phyloP scores from a whole-genome alignment of 2,113 vertebrate species.

The Henicopernis longicauda region DNA sequence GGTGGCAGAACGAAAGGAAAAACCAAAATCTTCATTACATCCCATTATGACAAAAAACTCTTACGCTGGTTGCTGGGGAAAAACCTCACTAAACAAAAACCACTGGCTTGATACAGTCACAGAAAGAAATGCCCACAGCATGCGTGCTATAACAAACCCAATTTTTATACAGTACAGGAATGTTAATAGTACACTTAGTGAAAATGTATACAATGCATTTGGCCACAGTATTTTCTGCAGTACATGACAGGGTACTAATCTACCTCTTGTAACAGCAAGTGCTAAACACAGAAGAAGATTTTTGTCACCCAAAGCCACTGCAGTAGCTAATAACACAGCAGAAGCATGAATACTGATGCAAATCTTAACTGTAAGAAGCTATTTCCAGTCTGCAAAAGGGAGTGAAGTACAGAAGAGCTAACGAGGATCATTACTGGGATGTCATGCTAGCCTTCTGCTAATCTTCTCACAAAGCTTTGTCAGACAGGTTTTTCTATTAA shows the following conservation, averaged over 20 bases:
- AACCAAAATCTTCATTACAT: neutral
- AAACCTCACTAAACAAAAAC: neutral
- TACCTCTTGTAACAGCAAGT: neutral
- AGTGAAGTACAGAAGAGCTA: neutral
- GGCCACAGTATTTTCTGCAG: neutral
- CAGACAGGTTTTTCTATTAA: neutral
- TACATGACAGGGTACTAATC: neutral
- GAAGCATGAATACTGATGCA: neutral
- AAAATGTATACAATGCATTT: neutral
- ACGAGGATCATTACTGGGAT: neutral
- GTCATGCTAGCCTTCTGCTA: neutral
- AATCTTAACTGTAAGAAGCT: neutral
- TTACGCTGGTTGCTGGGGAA: neutral
- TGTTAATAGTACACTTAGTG: neutral
- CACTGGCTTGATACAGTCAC: neutral
- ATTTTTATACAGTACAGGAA: neutral
- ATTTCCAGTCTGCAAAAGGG: neutral
- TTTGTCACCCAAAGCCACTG: neutral
- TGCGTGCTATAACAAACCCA: rapidly evolving
- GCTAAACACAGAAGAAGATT: neutral
- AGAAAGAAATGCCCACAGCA: neutral
- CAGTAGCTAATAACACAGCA: neutral
- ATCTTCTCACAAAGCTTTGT: neutral
- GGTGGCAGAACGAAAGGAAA: neutral
- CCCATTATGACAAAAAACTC: neutral